These are phyloP conservation scores for Pseudorasbora parva DNA, from an alignment of 2,113 vertebrate species.

Conservation along the genomic window DNA sequence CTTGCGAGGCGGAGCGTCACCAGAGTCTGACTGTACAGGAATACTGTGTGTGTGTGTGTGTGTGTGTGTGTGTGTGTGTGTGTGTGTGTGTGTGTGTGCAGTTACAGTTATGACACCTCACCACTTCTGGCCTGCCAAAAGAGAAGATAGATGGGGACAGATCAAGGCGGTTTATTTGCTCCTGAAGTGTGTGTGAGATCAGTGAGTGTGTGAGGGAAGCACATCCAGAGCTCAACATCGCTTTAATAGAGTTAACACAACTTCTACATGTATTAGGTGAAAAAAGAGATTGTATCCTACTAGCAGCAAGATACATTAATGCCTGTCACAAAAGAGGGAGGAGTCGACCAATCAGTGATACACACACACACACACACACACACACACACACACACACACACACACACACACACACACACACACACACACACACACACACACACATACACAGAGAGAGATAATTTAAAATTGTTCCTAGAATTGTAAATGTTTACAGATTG, in stretches of 20 bases:
- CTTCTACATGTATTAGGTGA: too few species aligned
- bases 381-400: too few species aligned
- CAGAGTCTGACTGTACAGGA: background rate
- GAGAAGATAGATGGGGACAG: background rate
- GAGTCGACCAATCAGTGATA: too few species aligned
- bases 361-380: too few species aligned
- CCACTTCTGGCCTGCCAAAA: background rate
- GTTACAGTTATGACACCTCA: background rate
- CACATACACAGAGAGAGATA: too few species aligned
- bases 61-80: background rate
- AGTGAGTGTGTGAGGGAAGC: background rate
- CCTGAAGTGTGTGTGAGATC: background rate
- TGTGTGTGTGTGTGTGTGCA: background rate
- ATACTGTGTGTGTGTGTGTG: background rate
- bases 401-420: too few species aligned
- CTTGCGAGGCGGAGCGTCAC: background rate
- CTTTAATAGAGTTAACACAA: background rate
- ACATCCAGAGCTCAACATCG: background rate
- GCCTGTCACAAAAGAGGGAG: too few species aligned
- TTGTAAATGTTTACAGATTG: too few species aligned
- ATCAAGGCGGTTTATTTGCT: background rate
- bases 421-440: too few species aligned
- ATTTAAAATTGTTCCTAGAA: too few species aligned
- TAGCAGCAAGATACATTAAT: too few species aligned
- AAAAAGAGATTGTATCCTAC: too few species aligned